phyloP scores from a whole-genome alignment of 2,113 vertebrate genomes.

The Oreamnos americanus region DNA sequence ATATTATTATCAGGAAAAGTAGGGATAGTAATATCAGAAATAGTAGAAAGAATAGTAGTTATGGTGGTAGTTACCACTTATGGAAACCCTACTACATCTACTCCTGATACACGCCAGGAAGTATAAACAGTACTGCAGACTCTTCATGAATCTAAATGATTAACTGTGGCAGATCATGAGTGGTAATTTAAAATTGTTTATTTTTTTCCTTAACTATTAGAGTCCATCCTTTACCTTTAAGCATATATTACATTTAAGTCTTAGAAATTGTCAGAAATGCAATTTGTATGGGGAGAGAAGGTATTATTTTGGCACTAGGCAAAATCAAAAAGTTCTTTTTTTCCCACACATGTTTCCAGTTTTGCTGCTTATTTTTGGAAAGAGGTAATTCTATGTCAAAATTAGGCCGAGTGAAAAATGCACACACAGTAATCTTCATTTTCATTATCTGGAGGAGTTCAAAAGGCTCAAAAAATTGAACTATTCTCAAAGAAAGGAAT shows the following conservation, averaged over 20 bases:
- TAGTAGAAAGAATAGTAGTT: background rate
- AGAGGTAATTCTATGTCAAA: conserved; percentile 78
- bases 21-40: background rate
- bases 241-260: conserved; percentile 33
- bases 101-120: background rate
- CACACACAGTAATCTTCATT: conserved; percentile 82
- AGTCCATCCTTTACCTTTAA: conserved; percentile 52
- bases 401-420: conserved; percentile 76
- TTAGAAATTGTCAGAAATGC: conserved; percentile 46
- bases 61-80: background rate
- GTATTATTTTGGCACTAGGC: conserved; percentile 27
- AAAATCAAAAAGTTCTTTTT: conserved; percentile 57
- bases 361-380: conserved; percentile 75
- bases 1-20: background rate
- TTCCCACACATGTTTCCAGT: conserved; percentile 74
- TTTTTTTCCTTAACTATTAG: conserved; percentile 41
- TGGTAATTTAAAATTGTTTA: conserved; percentile 59
- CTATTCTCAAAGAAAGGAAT: conserved; percentile 82
- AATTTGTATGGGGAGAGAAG: conserved; percentile 17
- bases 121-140: background rate
- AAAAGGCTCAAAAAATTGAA: conserved; percentile 81
- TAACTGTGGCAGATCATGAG: conserved; percentile 40
- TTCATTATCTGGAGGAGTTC: conserved; percentile 83
- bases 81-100: background rate
- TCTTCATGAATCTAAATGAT: conserved; percentile 20